Conservation (phyloP, 2,113 vertebrate species). For the Forbesichthys papilliferus region DNA sequence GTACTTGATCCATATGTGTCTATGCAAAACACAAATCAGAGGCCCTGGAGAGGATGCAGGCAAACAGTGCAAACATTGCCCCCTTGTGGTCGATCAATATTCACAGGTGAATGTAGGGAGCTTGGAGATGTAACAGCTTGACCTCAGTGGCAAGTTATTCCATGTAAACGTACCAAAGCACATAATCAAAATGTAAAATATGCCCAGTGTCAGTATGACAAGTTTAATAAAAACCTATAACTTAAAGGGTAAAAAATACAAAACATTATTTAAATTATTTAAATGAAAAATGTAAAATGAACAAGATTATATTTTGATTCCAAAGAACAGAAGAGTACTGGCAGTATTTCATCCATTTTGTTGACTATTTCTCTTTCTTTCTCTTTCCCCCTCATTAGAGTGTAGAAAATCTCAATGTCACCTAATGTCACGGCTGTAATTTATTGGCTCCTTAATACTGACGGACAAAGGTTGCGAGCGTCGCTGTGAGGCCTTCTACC, state of each 20-base stretch:
- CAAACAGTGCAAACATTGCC: conserved; percentile 93
- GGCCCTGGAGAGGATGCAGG: conserved; percentile 65
- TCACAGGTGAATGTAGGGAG: conserved; percentile 37
- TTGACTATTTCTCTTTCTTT: neutral
- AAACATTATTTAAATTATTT: neutral
- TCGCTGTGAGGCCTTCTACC: conserved; percentile 74
- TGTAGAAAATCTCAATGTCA: conserved; percentile 76
- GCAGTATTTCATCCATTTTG: neutral
- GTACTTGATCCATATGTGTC: conserved; percentile 73
- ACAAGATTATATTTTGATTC: neutral
- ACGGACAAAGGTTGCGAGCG: conserved; percentile 74
- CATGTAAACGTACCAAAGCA: neutral
- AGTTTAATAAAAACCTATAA: neutral
- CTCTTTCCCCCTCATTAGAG: conserved; percentile 56
- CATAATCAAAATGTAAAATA: neutral
- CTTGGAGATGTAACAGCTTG: conserved; percentile 1
- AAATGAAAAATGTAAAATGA: neutral
- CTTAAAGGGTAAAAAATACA: conserved; percentile 2
- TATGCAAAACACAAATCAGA: conserved; percentile 73
- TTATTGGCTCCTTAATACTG: conserved; percentile 78
- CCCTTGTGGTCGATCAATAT: conserved; percentile 85
- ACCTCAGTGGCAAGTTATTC: neutral
- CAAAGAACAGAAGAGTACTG: too few species aligned
- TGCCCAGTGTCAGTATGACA: neutral
- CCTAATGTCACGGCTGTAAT: conserved; percentile 76